phyloP scores from a whole-genome alignment of 1,140 invertebrate genomes.

The Holcopasites calliopsidis region DNA sequence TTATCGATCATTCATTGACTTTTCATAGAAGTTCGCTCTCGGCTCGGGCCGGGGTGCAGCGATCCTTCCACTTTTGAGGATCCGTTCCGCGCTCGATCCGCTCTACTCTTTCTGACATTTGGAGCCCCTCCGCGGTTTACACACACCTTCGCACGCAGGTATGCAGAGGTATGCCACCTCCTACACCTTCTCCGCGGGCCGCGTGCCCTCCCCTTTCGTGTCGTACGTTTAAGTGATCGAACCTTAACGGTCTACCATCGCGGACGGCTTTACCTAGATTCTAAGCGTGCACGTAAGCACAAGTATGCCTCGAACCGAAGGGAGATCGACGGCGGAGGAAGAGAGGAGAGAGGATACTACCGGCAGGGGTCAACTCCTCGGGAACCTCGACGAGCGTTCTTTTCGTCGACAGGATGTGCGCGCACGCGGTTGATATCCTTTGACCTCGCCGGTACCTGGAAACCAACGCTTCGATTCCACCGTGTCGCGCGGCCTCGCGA shows the following conservation, averaged over 20 bases:
- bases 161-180: conserved; percentile 61
- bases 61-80: conserved; percentile 33
- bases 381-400: conserved; percentile 35
- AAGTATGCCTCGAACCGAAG: conserved; percentile 3
- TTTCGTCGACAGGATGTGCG: conserved; percentile 35
- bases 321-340: not conserved
- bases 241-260: conserved; percentile 72
- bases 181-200: conserved; percentile 27
- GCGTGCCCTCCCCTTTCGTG: conserved; percentile 60
- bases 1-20: not conserved
- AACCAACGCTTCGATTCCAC: conserved; percentile 19
- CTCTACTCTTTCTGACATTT: conserved; percentile 68
- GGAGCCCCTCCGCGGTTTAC: conserved; percentile 52
- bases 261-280: conserved; percentile 68
- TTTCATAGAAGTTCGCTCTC: not conserved
- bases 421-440: conserved; percentile 46
- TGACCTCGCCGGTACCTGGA: conserved; percentile 21
- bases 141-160: conserved; percentile 62
- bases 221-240: conserved; percentile 72
- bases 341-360: conserved; percentile 46
- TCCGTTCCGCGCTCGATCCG: conserved; percentile 60
- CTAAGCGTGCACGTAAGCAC: conserved; percentile 63
- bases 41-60: conserved; percentile 29
- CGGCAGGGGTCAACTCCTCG: conserved; percentile 52
- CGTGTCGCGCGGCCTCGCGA: not conserved